These are phyloP conservation scores for Oreonectes daqikongensis DNA, from an alignment of 2,797 vertebrate species.

Conservation along the genomic window DNA sequence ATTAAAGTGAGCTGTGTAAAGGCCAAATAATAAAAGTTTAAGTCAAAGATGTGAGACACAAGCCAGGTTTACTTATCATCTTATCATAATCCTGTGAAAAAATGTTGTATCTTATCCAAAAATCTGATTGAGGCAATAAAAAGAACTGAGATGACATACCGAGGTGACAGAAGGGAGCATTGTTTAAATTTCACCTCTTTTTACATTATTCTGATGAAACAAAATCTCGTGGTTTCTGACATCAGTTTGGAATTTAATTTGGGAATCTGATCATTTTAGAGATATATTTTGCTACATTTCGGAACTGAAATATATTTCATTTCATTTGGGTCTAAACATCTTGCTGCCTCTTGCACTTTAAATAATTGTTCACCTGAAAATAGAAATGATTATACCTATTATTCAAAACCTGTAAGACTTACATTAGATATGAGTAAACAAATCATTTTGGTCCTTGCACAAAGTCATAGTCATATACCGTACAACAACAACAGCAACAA, in stretches of 20 bases:
- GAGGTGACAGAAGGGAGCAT: neutral
- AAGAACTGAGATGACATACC: slow-evolving; percentile 4
- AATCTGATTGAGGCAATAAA: slow-evolving; percentile 33
- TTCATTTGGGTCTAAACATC: neutral
- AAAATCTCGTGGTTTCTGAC: neutral
- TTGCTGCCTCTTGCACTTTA: neutral
- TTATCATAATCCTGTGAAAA: slow-evolving; percentile 51
- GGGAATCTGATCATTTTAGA: neutral
- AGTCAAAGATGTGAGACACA: slow-evolving; percentile 27
- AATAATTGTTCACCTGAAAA: neutral
- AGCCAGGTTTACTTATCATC: slow-evolving; percentile 44
- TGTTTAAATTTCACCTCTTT: neutral
- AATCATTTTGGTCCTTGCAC: too few species aligned
- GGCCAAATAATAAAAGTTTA: slow-evolving; percentile 10
- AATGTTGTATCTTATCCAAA: slow-evolving; percentile 44
- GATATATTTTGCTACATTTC: neutral
- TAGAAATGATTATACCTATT: neutral
- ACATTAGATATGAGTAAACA: too few species aligned
- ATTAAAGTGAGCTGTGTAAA: slow-evolving; percentile 11
- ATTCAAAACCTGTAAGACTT: too few species aligned
- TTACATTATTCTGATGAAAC: neutral
- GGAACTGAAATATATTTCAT: neutral
- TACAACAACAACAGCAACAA: too few species aligned
- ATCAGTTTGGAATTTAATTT: too few species aligned
- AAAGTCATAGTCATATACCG: too few species aligned